Conservation (phyloP, 1,140 invertebrate species). For the Tetramorium alpestre region DNA sequence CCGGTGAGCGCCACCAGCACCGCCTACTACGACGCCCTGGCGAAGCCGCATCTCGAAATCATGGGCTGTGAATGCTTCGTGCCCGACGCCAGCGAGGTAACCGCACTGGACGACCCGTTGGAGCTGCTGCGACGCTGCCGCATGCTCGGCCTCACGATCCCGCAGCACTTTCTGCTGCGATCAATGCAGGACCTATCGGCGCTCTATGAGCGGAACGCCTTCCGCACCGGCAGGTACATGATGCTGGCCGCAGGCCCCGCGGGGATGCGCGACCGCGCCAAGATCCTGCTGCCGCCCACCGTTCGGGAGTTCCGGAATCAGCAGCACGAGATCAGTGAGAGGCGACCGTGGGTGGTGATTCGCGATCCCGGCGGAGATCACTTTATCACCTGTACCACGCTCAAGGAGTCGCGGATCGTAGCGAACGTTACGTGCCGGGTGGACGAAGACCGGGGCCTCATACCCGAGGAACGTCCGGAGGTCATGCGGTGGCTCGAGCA, state of each 20-base stretch:
- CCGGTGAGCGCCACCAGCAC: slow-evolving; percentile 91
- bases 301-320: slow-evolving; percentile 87
- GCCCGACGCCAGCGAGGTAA: slow-evolving; percentile 90
- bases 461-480: slow-evolving; percentile 89
- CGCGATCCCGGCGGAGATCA: slow-evolving; percentile 91
- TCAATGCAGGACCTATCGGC: slow-evolving; percentile 88
- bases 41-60: slow-evolving; percentile 91
- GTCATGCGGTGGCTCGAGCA: slow-evolving; percentile 90
- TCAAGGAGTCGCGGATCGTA: slow-evolving; percentile 91
- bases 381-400: slow-evolving; percentile 92
- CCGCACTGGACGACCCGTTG: slow-evolving; percentile 90
- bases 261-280: slow-evolving; percentile 89
- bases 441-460: slow-evolving; percentile 89
- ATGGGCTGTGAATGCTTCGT: slow-evolving; percentile 92
- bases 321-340: slow-evolving; percentile 89
- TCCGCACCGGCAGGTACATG: slow-evolving; percentile 88
- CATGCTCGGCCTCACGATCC: slow-evolving; percentile 87
- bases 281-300: slow-evolving; percentile 88
- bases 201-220: slow-evolving; percentile 89
- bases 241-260: slow-evolving; percentile 90
- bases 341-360: slow-evolving; percentile 91
- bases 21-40: slow-evolving; percentile 92
- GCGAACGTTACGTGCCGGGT: slow-evolving; percentile 92
- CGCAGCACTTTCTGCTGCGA: slow-evolving; percentile 88
- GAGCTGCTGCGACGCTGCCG: slow-evolving; percentile 90